Conservation (phyloP, 2,113 vertebrate species). For the Vanacampus margaritifer region DNA sequence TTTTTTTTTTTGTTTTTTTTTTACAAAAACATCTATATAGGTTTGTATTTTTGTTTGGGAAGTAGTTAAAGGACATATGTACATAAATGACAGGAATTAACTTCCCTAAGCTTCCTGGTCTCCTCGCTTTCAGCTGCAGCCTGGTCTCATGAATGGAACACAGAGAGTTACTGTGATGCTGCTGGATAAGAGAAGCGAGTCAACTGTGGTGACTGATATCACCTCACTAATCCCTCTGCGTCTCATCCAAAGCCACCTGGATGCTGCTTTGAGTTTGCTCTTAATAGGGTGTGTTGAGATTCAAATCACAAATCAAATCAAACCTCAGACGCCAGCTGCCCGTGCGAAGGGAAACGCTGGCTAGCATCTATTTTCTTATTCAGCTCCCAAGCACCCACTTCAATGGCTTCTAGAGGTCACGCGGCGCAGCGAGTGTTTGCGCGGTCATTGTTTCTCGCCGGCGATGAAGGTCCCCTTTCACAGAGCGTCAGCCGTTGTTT, state of each 20-base stretch:
- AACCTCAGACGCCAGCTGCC: slow-evolving; percentile 14
- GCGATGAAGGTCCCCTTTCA: slow-evolving; percentile 67
- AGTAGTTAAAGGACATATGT: background rate
- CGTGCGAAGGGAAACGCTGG: slow-evolving; percentile 22
- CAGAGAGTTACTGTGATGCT: slow-evolving; percentile 54
- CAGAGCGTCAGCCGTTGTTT: slow-evolving; percentile 61
- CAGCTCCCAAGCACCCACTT: slow-evolving; percentile 29
- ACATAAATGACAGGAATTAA: background rate
- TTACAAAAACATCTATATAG: too few relatives aligned
- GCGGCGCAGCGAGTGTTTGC: slow-evolving; percentile 33
- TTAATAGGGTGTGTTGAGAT: slow-evolving; percentile 50
- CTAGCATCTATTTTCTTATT: slow-evolving; percentile 16
- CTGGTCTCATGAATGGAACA: slow-evolving; percentile 50
- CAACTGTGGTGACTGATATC: slow-evolving; percentile 68
- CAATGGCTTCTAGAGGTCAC: slow-evolving; percentile 40
- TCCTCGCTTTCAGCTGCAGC: slow-evolving; percentile 21
- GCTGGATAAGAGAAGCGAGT: slow-evolving; percentile 61
- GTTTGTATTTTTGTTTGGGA: background rate
- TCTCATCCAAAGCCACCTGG: slow-evolving; percentile 67
- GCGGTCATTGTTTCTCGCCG: slow-evolving; percentile 55
- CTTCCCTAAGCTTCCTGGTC: slow-evolving; percentile 41
- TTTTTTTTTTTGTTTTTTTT: too few relatives aligned
- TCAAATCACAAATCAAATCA: slow-evolving; percentile 39
- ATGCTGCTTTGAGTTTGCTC: slow-evolving; percentile 50
- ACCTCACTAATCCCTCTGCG: slow-evolving; percentile 64